These are phyloP conservation scores for Portunus trituberculatus DNA, from an alignment of 1,140 invertebrate species.

Conservation along the genomic window DNA sequence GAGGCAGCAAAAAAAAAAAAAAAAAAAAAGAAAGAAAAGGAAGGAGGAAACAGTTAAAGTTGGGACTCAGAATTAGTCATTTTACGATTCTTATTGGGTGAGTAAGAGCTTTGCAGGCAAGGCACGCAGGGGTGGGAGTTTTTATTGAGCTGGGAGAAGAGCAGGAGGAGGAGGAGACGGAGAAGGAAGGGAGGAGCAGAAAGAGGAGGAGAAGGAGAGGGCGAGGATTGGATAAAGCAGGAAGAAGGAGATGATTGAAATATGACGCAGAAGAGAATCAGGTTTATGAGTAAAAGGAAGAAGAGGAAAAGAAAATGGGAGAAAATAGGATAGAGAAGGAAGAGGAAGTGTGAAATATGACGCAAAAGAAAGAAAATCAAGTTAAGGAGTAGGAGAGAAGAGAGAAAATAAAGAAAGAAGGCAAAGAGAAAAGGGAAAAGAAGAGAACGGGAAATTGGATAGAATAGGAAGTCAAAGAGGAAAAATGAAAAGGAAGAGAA, in stretches of 20 bases:
- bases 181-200: background rate
- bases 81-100: conserved; percentile 50
- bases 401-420: background rate
- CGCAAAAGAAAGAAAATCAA: background rate
- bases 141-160: background rate
- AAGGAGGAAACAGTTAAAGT: conserved; percentile 39
- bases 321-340: background rate
- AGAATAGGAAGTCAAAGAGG: background rate
- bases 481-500: background rate
- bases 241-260: background rate
- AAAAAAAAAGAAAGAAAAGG: background rate
- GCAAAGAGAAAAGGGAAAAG: background rate
- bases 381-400: background rate
- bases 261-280: background rate
- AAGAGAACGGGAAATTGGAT: background rate
- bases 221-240: background rate
- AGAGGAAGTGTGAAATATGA: background rate
- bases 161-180: too few species aligned
- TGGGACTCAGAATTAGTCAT: conserved; percentile 51
- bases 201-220: conserved; percentile 27
- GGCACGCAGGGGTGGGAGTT: conserved; percentile 38
- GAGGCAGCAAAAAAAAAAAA: background rate
- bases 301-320: conserved; percentile 23
- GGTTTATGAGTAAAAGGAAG: background rate
- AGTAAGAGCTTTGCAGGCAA: conserved; percentile 14